A percentile compares a stretch with the other conserved stretches of the same genome.
These are phyloP conservation scores for Tethya wilhelma DNA, from an alignment of 37 sponge, comb jelly and placozoan species.

Conservation along the genomic window DNA sequence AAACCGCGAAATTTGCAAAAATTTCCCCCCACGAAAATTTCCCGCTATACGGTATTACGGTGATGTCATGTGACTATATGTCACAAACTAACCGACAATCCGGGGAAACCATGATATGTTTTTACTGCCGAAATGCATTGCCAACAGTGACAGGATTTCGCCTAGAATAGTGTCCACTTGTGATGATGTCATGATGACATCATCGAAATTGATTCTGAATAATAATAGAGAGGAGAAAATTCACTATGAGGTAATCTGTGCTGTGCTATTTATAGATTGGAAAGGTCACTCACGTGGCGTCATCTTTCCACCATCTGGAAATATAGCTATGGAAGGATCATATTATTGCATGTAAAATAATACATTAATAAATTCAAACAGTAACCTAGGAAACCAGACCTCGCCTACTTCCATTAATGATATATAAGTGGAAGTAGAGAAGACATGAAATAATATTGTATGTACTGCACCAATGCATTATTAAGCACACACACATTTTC, in stretches of 20 bases:
- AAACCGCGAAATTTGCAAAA: too few relatives aligned
- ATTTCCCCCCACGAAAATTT: too few relatives aligned
- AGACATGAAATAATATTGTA: too few relatives aligned
- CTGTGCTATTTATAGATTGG: slow-evolving; percentile 4
- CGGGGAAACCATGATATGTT: slow-evolving; percentile 9
- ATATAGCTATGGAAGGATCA: slow-evolving; percentile 23
- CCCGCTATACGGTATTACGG: too few relatives aligned
- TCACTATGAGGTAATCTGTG: not conserved
- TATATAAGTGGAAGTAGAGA: too few relatives aligned
- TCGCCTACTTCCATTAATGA: too few relatives aligned
- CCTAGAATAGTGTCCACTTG: slow-evolving; percentile 1
- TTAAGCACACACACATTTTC: too few relatives aligned
- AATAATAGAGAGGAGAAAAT: not conserved
- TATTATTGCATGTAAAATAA: not conserved
- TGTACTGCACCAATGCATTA: too few relatives aligned
- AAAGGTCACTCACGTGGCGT: slow-evolving; percentile 8
- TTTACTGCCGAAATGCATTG: slow-evolving; percentile 12
- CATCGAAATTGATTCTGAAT: not conserved
- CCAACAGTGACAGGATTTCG: slow-evolving; percentile 13
- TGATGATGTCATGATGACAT: not conserved
- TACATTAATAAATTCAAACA: too few relatives aligned
- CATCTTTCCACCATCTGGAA: slow-evolving; percentile 17
- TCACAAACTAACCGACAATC: slow-evolving; percentile 31
- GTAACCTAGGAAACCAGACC: too few relatives aligned
- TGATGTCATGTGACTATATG: not conserved